phyloP scores from a whole-genome alignment of 2,888 invertebrate genomes.

The Sarcophaga variegata region DNA sequence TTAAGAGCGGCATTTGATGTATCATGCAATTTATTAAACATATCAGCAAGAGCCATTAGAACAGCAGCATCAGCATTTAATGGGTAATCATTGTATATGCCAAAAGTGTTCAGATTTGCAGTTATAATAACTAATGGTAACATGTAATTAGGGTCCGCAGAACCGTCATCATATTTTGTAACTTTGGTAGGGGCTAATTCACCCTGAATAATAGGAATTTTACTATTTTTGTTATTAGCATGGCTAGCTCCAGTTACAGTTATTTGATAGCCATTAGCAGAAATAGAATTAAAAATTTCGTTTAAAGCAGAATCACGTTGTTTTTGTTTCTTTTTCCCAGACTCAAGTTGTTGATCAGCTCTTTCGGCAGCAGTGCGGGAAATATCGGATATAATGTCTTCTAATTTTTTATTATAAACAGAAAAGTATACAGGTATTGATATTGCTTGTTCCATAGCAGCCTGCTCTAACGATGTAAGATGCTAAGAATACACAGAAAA shows the following conservation, averaged over 20 bases:
- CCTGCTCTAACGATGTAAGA: slow-evolving; percentile 90
- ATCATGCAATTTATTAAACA: slow-evolving; percentile 94
- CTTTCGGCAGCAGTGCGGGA: slow-evolving; percentile 80
- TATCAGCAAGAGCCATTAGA: slow-evolving; percentile 91
- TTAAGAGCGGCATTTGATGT: slow-evolving; percentile 88
- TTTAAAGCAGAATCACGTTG: slow-evolving; percentile 88
- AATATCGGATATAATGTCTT: slow-evolving; percentile 89
- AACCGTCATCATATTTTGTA: slow-evolving; percentile 78
- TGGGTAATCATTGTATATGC: slow-evolving; percentile 93
- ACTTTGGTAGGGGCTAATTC: slow-evolving; percentile 84
- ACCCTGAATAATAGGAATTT: slow-evolving; percentile 93
- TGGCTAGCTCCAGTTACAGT: slow-evolving; percentile 90
- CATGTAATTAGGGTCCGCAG: slow-evolving; percentile 84
- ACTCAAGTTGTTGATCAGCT: slow-evolving; percentile 13
- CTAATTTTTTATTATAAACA: slow-evolving; percentile 88
- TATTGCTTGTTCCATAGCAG: slow-evolving; percentile 90
- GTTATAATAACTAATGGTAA: slow-evolving; percentile 94
- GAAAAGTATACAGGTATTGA: slow-evolving; percentile 94
- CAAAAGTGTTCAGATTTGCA: slow-evolving; percentile 96
- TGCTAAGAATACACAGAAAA: slow-evolving; percentile 83
- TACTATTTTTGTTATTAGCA: slow-evolving; percentile 88
- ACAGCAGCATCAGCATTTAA: slow-evolving; percentile 94
- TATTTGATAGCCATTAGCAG: slow-evolving; percentile 96
- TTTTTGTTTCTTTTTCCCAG: slow-evolving; percentile 78
- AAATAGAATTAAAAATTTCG: slow-evolving; percentile 92